Evolutionary conservation across 2,888 invertebrate genomes (phyloP).

Genomic region (Cancer borealis): DNA sequence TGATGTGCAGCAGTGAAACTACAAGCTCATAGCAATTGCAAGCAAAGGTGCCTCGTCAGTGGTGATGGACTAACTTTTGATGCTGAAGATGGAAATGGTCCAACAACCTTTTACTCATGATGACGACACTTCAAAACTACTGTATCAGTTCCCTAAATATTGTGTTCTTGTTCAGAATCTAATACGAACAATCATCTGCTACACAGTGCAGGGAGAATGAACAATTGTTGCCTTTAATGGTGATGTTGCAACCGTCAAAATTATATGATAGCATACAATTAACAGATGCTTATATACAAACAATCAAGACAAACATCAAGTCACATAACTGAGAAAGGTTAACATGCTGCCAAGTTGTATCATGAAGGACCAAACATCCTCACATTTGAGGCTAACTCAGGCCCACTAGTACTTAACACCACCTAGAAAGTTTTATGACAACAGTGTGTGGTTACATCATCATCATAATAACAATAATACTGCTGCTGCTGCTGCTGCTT

Average conservation of each 20-base stretch:
- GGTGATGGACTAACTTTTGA: neutral
- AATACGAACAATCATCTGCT: neutral
- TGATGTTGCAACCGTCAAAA: neutral
- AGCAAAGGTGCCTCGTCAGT: neutral
- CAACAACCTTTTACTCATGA: neutral
- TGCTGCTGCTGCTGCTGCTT: neutral
- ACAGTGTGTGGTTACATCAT: neutral
- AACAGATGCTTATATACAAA: neutral
- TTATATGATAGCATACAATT: neutral
- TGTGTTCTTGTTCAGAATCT: neutral
- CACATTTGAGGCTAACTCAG: neutral
- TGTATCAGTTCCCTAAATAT: neutral
- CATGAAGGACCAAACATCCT: neutral
- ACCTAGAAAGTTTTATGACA: neutral
- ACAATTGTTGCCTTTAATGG: neutral
- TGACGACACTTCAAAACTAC: neutral
- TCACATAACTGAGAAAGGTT: neutral
- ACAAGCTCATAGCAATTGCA: neutral
- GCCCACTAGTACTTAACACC: neutral
- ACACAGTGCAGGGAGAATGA: constrained; percentile 1
- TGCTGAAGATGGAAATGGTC: neutral
- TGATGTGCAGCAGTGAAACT: neutral
- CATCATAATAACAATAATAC: neutral
- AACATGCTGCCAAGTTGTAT: neutral
- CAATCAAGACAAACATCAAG: neutral